phyloP scores from a whole-genome alignment of 2,113 vertebrate genomes.

The Prionailurus bengalensis region DNA sequence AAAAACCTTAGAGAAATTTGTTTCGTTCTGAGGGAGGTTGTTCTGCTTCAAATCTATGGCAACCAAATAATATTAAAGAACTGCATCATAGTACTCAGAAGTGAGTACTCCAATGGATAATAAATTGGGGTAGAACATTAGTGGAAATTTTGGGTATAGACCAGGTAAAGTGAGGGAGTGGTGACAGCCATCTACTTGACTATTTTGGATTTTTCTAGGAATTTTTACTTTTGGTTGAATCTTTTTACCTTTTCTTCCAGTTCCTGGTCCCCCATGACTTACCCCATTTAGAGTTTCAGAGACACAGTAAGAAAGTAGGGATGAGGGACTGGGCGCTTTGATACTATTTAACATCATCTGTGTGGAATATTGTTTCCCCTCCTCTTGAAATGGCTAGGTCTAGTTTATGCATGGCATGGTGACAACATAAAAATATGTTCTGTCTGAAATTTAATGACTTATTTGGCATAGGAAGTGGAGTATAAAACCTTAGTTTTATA shows the following conservation, averaged over 20 bases:
- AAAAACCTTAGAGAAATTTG: not conserved
- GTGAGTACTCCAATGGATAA: not conserved
- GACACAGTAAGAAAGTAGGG: not conserved
- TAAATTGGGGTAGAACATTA: not conserved
- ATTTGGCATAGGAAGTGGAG: not conserved
- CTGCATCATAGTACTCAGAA: not conserved
- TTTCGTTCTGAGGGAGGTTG: not conserved
- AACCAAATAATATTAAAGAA: not conserved
- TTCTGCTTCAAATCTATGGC: not conserved
- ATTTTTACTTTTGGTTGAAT: not conserved
- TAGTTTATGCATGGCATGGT: not conserved
- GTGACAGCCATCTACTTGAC: not conserved
- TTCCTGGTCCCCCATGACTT: not conserved
- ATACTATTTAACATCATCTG: not conserved
- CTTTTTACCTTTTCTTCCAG: not conserved
- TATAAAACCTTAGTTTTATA: not conserved
- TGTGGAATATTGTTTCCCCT: not conserved
- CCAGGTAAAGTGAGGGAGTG: not conserved
- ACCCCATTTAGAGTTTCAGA: not conserved
- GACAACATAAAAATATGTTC: not conserved
- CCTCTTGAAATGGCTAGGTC: not conserved
- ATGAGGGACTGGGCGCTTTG: not conserved
- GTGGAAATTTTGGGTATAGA: not conserved
- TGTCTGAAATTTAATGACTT: not conserved
- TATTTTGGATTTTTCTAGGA: not conserved